These are phyloP conservation scores for Mormyrops boulengeri DNA, from an alignment of 2,797 vertebrate genomes.

Conservation along the genomic window DNA sequence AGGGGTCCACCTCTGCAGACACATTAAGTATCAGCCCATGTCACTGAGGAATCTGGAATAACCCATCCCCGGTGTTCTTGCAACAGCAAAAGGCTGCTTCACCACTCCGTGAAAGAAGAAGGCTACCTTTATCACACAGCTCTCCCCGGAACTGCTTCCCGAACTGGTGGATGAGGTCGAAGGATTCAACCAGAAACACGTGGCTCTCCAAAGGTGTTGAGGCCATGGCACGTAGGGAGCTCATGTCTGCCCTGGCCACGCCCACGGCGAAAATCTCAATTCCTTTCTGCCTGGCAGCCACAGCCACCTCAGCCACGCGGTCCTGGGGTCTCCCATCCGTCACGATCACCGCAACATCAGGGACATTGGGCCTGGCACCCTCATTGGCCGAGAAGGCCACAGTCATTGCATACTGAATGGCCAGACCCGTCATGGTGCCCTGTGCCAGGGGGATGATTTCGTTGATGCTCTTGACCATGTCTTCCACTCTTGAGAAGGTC, in stretches of 20 bases:
- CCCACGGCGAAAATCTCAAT: slow-evolving; percentile 93
- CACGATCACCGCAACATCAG: slow-evolving; percentile 82
- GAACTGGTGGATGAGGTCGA: slow-evolving; percentile 90
- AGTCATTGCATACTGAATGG: slow-evolving; percentile 88
- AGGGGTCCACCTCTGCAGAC: slow-evolving; percentile 71
- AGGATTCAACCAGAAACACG: slow-evolving; percentile 91
- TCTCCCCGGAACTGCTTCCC: slow-evolving; percentile 89
- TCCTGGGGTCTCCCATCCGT: slow-evolving; percentile 94
- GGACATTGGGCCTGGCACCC: slow-evolving; percentile 77
- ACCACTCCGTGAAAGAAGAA: background rate
- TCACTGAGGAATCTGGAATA: background rate
- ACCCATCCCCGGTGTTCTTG: background rate
- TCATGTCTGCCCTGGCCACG: slow-evolving; percentile 88
- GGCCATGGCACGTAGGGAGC: slow-evolving; percentile 88
- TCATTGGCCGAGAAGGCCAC: slow-evolving; percentile 76
- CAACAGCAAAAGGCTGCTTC: background rate
- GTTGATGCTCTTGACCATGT: slow-evolving; percentile 84
- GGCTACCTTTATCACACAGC: slow-evolving; percentile 64
- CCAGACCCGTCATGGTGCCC: slow-evolving; percentile 96
- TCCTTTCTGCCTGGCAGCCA: slow-evolving; percentile 76
- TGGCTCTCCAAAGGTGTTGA: slow-evolving; percentile 86
- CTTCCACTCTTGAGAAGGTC: slow-evolving; percentile 57
- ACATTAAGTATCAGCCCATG: background rate
- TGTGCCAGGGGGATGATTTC: slow-evolving; percentile 84
- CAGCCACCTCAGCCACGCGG: slow-evolving; percentile 83